Conservation (phyloP, 2,888 invertebrate species). For the Lagria hirta region DNA sequence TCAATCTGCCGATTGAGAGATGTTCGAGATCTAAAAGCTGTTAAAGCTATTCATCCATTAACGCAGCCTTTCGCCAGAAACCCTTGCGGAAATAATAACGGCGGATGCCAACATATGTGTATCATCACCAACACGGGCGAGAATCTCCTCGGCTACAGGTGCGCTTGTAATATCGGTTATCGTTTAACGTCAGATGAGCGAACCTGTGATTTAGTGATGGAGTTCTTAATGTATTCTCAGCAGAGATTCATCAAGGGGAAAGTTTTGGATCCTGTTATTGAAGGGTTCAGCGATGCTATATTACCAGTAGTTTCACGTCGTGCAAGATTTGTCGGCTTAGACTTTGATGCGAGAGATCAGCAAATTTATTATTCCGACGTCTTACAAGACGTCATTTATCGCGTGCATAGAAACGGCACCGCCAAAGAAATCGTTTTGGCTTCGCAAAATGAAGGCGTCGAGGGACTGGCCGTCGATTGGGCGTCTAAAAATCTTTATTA, state of each 20-base stretch:
- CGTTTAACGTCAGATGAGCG: slow-evolving; percentile 71
- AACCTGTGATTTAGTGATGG: slow-evolving; percentile 78
- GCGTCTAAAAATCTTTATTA: slow-evolving; percentile 93
- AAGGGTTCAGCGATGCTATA: slow-evolving; percentile 93
- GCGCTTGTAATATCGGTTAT: slow-evolving; percentile 90
- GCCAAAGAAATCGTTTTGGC: slow-evolving; percentile 87
- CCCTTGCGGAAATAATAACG: slow-evolving; percentile 85
- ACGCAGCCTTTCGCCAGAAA: slow-evolving; percentile 69
- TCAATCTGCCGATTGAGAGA: slow-evolving; percentile 79
- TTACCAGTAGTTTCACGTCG: slow-evolving; percentile 88
- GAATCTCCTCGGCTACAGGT: slow-evolving; percentile 81
- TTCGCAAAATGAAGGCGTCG: slow-evolving; percentile 95
- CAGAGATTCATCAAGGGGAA: slow-evolving; percentile 91
- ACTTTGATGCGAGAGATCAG: slow-evolving; percentile 87
- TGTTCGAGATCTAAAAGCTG: slow-evolving; percentile 78
- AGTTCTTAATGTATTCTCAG: slow-evolving; percentile 94
- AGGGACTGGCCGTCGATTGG: slow-evolving; percentile 95
- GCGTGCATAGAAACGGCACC: slow-evolving; percentile 77
- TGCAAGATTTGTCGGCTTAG: slow-evolving; percentile 92
- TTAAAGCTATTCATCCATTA: slow-evolving; percentile 78
- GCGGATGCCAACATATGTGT: slow-evolving; percentile 92
- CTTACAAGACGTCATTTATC: slow-evolving; percentile 89
- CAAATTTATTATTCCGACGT: slow-evolving; percentile 98
- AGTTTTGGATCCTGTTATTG: slow-evolving; percentile 82
- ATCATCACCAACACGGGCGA: slow-evolving; percentile 74